Conservation (phyloP, 2,888 invertebrate species). For the Parthenolecanium corni region DNA sequence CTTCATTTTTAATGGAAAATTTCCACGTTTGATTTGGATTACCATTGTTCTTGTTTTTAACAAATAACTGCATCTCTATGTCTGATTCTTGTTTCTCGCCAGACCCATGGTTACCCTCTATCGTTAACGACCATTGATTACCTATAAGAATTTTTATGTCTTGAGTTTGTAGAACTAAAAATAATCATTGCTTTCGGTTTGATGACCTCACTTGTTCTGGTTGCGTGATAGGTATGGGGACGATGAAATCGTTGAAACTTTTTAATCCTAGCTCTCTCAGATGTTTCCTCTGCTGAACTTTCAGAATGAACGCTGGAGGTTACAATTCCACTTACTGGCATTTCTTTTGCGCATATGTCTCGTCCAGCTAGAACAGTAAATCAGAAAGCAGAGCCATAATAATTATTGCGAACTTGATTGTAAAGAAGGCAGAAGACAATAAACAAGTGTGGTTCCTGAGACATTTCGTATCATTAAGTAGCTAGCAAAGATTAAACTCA, state of each 20-base stretch:
- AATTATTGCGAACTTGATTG: neutral
- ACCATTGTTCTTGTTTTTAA: constrained; percentile 1
- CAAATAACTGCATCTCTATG: constrained; percentile 19
- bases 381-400: neutral
- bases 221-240: constrained; percentile 15
- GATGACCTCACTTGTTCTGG: neutral
- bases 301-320: constrained; percentile 17
- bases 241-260: constrained; percentile 16
- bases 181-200: too few relatives aligned
- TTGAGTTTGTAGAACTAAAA: too few relatives aligned
- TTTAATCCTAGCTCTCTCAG: neutral
- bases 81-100: constrained; percentile 8
- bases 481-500: too few relatives aligned
- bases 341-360: neutral
- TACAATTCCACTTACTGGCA: neutral
- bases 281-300: constrained; percentile 12
- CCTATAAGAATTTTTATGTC: neutral
- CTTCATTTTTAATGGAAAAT: constrained; percentile 15
- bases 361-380: constrained; percentile 1
- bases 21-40: constrained; percentile 18
- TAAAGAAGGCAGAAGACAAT: too few relatives aligned
- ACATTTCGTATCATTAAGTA: too few relatives aligned
- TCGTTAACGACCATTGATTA: constrained; percentile 12
- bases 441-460: too few relatives aligned
- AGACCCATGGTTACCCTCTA: constrained; percentile 1